Base-by-base conservation (phyloP, 2,888 invertebrate genomes). In the Anorthoa munda region DNA sequence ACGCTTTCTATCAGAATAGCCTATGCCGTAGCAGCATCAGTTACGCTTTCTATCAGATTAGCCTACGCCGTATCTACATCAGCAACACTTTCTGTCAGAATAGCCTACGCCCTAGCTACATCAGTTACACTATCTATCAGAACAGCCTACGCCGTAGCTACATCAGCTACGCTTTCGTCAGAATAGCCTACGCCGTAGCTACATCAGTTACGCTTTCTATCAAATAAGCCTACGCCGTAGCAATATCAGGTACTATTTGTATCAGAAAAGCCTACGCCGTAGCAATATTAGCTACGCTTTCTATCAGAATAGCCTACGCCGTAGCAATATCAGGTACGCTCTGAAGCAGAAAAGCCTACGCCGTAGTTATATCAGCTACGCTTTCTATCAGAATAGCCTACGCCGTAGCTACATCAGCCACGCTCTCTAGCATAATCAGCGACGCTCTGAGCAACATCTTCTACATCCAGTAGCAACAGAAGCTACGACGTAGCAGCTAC, bases 401-500 rank as follows among this genome's bases (percentile, higher is more conserved):
- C n/a, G n/a, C 12, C 11, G n/a, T n/a, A 51, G 11, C 51, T 17
- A 55, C 23, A 56, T 12, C 2, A 39, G 39, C 39, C 1, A 39
- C 39, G 39, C 39, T 31, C 1, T 31, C 31, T 7, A 31, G 4
- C 26, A 26, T 2, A 26, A 4, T 26, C 2, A n/a, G n/a, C n/a
- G n/a, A n/a, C n/a, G 26, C 26, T 26, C 26, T 2, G 4, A 26
- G 13, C 18, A 21, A 21, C 7, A 15, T 45, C 17, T 21, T 50
- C 50, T 73, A 63, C 53, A 39, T 23, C 9, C 39, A 39, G 48
- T 75, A 75, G 45, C 51, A 23, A 7, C 4, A 23, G 1, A 15
- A 31, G 60, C 65, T 65, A 76, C 76, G 66, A 31, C 46, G 66
- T 75, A 75, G 56, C 26, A 7, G 15, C 46, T 66, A 39, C 45